Evolutionary conservation across 1,140 invertebrate genomes (phyloP).

Genomic region (Pseudomyrmex gracilis): DNA sequence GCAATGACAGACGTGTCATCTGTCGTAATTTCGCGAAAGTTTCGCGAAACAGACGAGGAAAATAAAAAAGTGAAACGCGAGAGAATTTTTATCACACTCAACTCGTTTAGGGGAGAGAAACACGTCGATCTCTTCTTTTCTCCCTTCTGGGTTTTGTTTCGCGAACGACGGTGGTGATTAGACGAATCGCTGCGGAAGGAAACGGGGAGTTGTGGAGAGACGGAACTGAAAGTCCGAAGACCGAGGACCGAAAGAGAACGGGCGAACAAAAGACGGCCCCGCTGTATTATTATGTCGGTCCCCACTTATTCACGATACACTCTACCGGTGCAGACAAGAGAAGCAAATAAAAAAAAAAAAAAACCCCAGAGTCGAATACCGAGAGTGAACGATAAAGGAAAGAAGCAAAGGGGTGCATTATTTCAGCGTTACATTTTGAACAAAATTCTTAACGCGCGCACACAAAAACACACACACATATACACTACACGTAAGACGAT

Average conservation of each 20-base stretch:
- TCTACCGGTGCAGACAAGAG: slow-evolving; percentile 46
- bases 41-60: neutral
- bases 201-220: slow-evolving; percentile 5
- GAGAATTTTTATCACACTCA: slow-evolving; percentile 3
- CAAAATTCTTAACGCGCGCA: slow-evolving; percentile 7
- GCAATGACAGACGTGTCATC: neutral
- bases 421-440: slow-evolving; percentile 3
- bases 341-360: slow-evolving; percentile 5
- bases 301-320: slow-evolving; percentile 43
- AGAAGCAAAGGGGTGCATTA: slow-evolving; percentile 9
- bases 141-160: slow-evolving; percentile 36
- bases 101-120: neutral
- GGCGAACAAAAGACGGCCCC: slow-evolving; percentile 52
- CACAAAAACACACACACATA: too few species aligned
- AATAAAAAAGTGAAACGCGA: neutral
- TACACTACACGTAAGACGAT: too few species aligned
- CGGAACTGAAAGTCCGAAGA: slow-evolving; percentile 31
- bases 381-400: slow-evolving; percentile 46
- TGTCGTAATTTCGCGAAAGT: neutral
- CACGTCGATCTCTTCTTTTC: neutral
- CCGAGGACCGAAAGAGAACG: slow-evolving; percentile 28
- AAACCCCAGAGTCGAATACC: slow-evolving; percentile 59
- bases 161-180: slow-evolving; percentile 64
- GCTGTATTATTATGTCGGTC: slow-evolving; percentile 50
- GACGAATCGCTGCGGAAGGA: slow-evolving; percentile 33